Percentiles rank a stretch among this genome's conserved stretches.
Conservation (phyloP, 1,140 invertebrate genomes). For the Drosophila insularis region DNA sequence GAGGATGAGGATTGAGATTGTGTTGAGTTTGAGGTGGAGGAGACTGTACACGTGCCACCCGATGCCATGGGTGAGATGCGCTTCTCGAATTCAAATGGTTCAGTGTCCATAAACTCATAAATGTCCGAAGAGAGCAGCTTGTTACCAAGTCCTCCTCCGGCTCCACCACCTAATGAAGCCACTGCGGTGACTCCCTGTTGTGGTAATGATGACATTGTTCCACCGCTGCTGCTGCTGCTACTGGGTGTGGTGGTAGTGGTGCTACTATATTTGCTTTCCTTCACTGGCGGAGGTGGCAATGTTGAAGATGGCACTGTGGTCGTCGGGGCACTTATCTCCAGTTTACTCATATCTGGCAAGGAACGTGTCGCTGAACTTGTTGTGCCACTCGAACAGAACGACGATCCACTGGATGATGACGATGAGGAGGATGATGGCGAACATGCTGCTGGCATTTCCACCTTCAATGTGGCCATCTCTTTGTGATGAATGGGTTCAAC, state of each 20-base stretch:
- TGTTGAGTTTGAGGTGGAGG: background rate
- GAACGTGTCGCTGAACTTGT: slow-evolving; percentile 66
- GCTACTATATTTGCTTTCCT: slow-evolving; percentile 62
- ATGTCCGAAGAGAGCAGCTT: slow-evolving; percentile 81
- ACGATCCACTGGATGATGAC: slow-evolving; percentile 62
- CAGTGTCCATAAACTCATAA: slow-evolving; percentile 94
- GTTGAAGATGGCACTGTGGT: background rate
- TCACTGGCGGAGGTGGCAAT: slow-evolving; percentile 11
- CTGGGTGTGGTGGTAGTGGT: slow-evolving; percentile 82
- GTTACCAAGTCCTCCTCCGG: slow-evolving; percentile 19
- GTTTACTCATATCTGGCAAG: slow-evolving; percentile 77
- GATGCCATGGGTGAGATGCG: slow-evolving; percentile 78
- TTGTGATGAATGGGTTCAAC: slow-evolving; percentile 57
- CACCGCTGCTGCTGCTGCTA: slow-evolving; percentile 5
- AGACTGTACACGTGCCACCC: slow-evolving; percentile 7
- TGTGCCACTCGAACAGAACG: slow-evolving; percentile 56
- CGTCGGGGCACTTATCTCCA: slow-evolving; percentile 64
- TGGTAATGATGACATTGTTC: background rate
- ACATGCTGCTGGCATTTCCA: slow-evolving; percentile 72
- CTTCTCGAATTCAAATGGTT: slow-evolving; percentile 92
- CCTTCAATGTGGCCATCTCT: slow-evolving; percentile 63
- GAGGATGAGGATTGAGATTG: background rate
- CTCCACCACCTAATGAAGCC: slow-evolving; percentile 5
- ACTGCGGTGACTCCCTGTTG: background rate
- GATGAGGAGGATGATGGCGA: slow-evolving; percentile 64